These are phyloP conservation scores for Hemaris fuciformis DNA, from an alignment of 2,888 invertebrate species.

Conservation along the genomic window DNA sequence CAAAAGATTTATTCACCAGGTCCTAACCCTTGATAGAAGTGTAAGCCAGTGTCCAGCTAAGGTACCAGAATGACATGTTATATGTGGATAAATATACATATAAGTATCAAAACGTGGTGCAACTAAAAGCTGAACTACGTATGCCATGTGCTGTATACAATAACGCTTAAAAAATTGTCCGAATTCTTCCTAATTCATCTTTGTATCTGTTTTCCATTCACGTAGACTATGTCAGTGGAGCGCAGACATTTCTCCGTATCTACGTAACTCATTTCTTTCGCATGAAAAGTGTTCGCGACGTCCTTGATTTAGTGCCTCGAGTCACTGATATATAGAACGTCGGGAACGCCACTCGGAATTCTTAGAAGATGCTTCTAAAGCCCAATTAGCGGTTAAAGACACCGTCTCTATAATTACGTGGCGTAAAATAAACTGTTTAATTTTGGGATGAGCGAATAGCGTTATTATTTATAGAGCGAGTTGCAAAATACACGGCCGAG, in stretches of 20 bases:
- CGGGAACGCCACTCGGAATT: conserved; percentile 23
- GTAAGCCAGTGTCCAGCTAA: too few relatives aligned
- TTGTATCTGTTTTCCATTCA: conserved; percentile 13
- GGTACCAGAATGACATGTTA: too few relatives aligned
- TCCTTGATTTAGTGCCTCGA: conserved; percentile 54
- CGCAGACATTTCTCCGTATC: conserved; percentile 34
- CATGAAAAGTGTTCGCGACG: conserved; percentile 42
- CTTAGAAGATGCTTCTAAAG: conserved; percentile 47
- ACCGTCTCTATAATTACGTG: conserved; percentile 67
- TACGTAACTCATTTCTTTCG: conserved; percentile 29
- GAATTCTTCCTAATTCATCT: neutral
- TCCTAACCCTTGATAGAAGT: too few relatives aligned
- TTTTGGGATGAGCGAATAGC: conserved; percentile 60
- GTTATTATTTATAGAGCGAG: conserved; percentile 62
- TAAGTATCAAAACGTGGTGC: too few relatives aligned
- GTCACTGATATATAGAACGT: conserved; percentile 28
- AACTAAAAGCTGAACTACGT: too few relatives aligned
- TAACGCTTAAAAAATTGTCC: neutral
- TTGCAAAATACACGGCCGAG: conserved; percentile 77
- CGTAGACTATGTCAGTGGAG: conserved; percentile 39
- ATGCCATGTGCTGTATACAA: neutral
- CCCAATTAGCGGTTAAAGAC: conserved; percentile 78
- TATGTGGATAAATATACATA: too few relatives aligned
- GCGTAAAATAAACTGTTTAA: conserved; percentile 66
- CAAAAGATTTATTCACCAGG: too few relatives aligned